phyloP scores from a whole-genome alignment of 2,797 vertebrate genomes.

The Hoplostethus atlanticus region DNA sequence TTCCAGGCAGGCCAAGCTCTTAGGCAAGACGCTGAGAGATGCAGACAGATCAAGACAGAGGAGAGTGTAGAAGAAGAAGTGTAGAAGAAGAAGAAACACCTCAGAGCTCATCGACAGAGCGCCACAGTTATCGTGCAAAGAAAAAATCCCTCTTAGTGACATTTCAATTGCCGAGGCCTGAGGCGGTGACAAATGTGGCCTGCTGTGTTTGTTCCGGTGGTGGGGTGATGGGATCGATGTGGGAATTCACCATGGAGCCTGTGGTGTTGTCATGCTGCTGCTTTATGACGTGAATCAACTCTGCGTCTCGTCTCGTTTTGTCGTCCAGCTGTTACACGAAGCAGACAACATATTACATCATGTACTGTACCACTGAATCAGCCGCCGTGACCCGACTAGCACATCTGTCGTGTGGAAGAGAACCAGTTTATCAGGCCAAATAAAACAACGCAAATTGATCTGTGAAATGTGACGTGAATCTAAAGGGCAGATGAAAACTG shows the following conservation, averaged over 20 bases:
- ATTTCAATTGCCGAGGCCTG: slow-evolving; percentile 33
- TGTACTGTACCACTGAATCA: slow-evolving; percentile 37
- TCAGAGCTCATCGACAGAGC: neutral
- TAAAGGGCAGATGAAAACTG: slow-evolving; percentile 6
- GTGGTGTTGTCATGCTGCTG: neutral
- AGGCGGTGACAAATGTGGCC: slow-evolving; percentile 44
- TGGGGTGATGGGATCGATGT: slow-evolving; percentile 1
- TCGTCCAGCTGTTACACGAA: slow-evolving; percentile 25
- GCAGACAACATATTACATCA: neutral
- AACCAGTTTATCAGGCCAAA: no score
- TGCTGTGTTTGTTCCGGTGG: slow-evolving; percentile 31
- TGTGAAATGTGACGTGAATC: slow-evolving; percentile 5
- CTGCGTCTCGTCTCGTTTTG: neutral
- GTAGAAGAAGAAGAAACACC: neutral
- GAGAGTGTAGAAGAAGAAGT: slow-evolving; percentile 11
- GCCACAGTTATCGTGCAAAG: slow-evolving; percentile 20
- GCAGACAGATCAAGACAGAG: slow-evolving; percentile 12
- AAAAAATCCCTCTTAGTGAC: slow-evolving; percentile 18
- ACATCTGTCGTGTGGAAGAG: no score
- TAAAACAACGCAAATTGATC: slow-evolving; percentile 51
- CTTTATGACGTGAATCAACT: slow-evolving; percentile 16
- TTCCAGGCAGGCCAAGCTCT: slow-evolving; percentile 45
- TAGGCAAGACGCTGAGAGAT: slow-evolving; percentile 39
- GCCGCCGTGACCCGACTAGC: slow-evolving; percentile 18
- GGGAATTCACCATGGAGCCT: slow-evolving; percentile 28